phyloP scores from a whole-genome alignment of 2,797 vertebrate species.

The Alca torda region DNA sequence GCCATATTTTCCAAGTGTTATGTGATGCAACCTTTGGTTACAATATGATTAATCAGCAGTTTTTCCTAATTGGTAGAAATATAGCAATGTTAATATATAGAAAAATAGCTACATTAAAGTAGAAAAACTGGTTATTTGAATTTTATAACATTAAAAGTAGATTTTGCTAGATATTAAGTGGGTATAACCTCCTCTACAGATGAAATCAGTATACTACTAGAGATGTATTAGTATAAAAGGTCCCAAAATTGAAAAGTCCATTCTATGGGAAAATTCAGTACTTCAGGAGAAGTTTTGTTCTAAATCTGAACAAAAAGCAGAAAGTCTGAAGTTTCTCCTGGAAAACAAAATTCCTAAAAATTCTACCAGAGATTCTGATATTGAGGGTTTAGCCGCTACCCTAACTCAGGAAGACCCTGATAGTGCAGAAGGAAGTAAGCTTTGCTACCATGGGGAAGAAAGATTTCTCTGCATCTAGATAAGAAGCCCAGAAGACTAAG shows the following conservation, averaged over 20 bases:
- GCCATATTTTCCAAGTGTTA: background rate
- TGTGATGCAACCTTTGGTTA: background rate
- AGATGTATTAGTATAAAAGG: background rate
- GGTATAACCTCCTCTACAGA: background rate
- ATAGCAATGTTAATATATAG: background rate
- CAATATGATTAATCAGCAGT: background rate
- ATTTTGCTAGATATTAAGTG: background rate
- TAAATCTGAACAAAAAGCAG: background rate
- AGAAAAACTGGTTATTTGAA: background rate
- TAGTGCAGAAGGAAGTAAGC: background rate
- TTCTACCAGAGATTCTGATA: background rate
- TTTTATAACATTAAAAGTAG: background rate
- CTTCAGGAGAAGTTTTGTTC: background rate
- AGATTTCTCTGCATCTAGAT: background rate
- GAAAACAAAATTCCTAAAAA: background rate
- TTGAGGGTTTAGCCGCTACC: background rate
- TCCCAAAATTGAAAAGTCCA: background rate
- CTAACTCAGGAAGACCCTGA: background rate
- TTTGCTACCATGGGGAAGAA: background rate
- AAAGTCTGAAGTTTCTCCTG: background rate
- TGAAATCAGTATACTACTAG: background rate
- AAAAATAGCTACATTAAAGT: background rate
- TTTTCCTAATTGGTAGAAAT: background rate
- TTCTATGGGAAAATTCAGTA: background rate
- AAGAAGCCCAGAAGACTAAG: background rate